Base-by-base conservation (phyloP, 2,888 invertebrate species). In the Morpho achilles region DNA sequence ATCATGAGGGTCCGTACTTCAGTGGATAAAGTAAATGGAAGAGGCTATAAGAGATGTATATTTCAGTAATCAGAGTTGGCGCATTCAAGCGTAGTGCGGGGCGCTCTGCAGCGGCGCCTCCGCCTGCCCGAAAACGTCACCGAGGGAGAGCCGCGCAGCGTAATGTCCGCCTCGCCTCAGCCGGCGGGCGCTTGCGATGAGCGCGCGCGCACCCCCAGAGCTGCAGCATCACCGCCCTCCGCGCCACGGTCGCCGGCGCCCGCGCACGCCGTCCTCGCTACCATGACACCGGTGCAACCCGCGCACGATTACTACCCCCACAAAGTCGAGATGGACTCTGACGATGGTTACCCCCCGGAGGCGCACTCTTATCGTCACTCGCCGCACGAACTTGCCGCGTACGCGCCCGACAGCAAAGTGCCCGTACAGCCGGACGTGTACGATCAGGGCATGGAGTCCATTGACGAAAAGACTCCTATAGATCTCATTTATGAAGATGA, bases 261-360 rank as follows among this genome's bases (percentile, higher is more conserved):
- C 89, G 85, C 94, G 93, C 71, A 94, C 71, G 93, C 95, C 65
- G 94, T 96, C 85, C 91, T 96, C 69, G 95, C 96, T 67, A 96
- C 96, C 74, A 96, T 96, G 96, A 96, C 96, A 63, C 96, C 96
- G 59, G 96, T 96, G 67, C 88, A 87, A 70, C 96, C 95, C n/a
- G 96, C 96, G 44, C 92, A 96, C 71, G 96, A 96, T 74, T 92
- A 90, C 72, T 91, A 91, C 73, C 88, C 89, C 57, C 91, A 91
- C 75, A 91, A 93, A 72, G 93, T 93, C 60, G 93, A 93, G 74
- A 92, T 93, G 91, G 93, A 93, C 73, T 91, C 91, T 59, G 91
- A 91, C 68, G 91, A 91, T 60, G 93, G 92, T 61, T 92, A 93
- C 72, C 91, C 92, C 32, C 93, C 94, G 72, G 92, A 92, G 72